Conservation (phyloP, 2,797 vertebrate species). For the Periophthalmus magnuspinnatus region DNA sequence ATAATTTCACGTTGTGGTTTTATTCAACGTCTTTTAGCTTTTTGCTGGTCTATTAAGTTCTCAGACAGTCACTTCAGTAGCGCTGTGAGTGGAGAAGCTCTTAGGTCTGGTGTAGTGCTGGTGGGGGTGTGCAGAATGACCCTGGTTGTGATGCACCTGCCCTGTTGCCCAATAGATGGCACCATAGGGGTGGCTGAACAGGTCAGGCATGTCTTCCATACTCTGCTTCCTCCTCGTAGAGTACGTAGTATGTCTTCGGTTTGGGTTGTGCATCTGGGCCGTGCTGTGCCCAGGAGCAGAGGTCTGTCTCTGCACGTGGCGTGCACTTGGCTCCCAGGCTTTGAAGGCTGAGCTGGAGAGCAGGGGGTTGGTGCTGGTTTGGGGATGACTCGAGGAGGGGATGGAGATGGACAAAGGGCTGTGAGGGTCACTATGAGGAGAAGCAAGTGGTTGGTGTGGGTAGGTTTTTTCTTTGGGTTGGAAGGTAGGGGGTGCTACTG, state of each 20-base stretch:
- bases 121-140: constrained; percentile 59
- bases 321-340: constrained; percentile 64
- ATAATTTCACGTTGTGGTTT: constrained; percentile 12
- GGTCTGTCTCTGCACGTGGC: constrained; percentile 73
- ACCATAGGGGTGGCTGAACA: constrained; percentile 70
- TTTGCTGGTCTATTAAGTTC: constrained; percentile 11
- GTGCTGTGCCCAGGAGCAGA: constrained; percentile 68
- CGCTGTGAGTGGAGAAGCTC: constrained; percentile 89
- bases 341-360: constrained; percentile 74
- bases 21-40: not conserved
- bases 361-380: constrained; percentile 73
- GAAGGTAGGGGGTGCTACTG: constrained; percentile 68
- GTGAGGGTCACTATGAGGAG: constrained; percentile 67
- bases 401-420: constrained; percentile 79
- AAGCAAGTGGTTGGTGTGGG: constrained; percentile 70
- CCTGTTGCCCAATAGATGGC: constrained; percentile 54
- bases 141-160: constrained; percentile 44
- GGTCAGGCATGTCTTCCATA: constrained; percentile 82
- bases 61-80: constrained; percentile 93
- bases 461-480: constrained; percentile 78
- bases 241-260: constrained; percentile 69
- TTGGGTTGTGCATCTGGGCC: constrained; percentile 65
- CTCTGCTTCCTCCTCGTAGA: constrained; percentile 78
- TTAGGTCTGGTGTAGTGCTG: constrained; percentile 76
- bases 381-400: constrained; percentile 69